Evolutionary conservation across 2,113 vertebrate species (phyloP), one percentile per base, ranked within the genome.

Genomic region (Arizona elegans): DNA sequence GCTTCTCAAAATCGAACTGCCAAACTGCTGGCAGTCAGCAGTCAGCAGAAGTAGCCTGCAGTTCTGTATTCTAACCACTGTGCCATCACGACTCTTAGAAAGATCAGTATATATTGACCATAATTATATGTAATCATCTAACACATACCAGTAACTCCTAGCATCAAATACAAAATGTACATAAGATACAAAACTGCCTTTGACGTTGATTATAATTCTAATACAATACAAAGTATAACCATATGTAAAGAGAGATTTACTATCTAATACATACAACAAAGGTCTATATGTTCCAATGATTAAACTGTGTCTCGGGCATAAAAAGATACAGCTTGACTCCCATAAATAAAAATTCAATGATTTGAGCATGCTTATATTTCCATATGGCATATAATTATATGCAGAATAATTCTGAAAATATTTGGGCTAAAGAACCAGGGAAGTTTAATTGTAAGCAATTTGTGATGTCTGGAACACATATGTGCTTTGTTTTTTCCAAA

Each of bases 361-460:
- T 94, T 89, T 90, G 9, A 90, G 86, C n/a, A 24, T 90, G 55
- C 93, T 94, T 90, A 9, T 93, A 92, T 95, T 7, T 65, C 87
- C 89, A 17, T 94, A 93, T 92, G 7, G 0, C 96, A 93, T 89
- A 75, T 95, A 96, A 91, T 95, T 47, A 62, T 90, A 0, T 88
- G 26, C 24, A 95, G 1, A 90, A 58, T n/a, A 92, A 70, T 94
- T 86, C 86, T 94, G 90, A 90, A 91, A 95, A 26, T 62, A 62
- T 91, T 95, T 93, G 43, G 89, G 7, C 24, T 94, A 70, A 56
- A 95, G 95, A 95, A 43, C 87, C 88, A 92, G 92, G n/a, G 93
- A 50, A 92, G 8, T 91, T 94, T 94, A 95, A 95, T 95, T 96
- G 92, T 70, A 95, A 96, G 92, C 92, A 96, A 50, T 96, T 95